Conservation (phyloP, 1,140 invertebrate species). For the Caerostris extrusa region DNA sequence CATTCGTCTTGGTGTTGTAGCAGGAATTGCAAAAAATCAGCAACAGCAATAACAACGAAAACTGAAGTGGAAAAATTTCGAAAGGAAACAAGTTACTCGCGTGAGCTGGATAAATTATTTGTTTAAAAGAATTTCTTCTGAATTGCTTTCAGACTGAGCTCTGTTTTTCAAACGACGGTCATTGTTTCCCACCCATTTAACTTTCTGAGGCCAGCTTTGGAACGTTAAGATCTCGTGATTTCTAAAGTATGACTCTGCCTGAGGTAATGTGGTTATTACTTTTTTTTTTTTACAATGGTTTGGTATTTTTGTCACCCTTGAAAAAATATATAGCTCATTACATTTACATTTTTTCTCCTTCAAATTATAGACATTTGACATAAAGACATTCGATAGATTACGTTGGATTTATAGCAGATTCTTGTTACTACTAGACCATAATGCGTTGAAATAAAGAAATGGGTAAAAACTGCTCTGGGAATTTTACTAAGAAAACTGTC, state of each 20-base stretch:
- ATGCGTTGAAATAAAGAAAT: too few relatives aligned
- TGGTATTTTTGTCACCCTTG: too few relatives aligned
- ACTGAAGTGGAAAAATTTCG: not conserved
- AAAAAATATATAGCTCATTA: too few relatives aligned
- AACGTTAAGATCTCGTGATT: not conserved
- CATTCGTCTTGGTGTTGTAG: not conserved
- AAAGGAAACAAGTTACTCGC: conserved; percentile 47
- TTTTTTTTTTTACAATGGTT: too few relatives aligned
- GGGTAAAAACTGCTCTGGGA: too few relatives aligned
- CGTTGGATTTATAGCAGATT: too few relatives aligned
- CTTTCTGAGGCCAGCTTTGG: not conserved
- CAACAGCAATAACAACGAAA: not conserved
- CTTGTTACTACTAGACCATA: too few relatives aligned
- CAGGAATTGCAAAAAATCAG: not conserved
- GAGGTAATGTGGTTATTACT: too few relatives aligned
- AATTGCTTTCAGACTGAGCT: conserved; percentile 32
- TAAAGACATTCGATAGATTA: too few relatives aligned
- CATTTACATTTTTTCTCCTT: too few relatives aligned
- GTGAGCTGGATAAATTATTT: conserved; percentile 42
- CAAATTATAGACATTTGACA: too few relatives aligned
- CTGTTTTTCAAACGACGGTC: not conserved
- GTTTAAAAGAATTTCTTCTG: conserved; percentile 40
- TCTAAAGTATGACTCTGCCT: not conserved
- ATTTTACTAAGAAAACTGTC: too few relatives aligned
- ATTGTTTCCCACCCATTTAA: conserved; percentile 19